These are phyloP conservation scores for Ageneiosus marmoratus DNA, from an alignment of 2,113 vertebrate genomes.

Conservation along the genomic window DNA sequence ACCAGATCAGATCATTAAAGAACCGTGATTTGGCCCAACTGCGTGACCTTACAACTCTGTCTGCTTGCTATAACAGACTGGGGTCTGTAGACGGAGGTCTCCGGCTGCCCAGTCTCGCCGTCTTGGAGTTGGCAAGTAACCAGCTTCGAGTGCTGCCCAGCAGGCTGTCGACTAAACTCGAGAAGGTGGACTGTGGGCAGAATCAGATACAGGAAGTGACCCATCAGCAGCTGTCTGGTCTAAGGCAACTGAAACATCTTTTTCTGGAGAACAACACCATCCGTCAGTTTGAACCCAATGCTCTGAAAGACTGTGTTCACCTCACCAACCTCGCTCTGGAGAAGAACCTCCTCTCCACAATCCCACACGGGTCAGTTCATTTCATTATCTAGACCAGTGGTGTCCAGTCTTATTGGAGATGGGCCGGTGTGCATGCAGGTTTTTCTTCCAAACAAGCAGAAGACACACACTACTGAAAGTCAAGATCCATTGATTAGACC, in stretches of 20 bases:
- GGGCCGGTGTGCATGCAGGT: too few species aligned
- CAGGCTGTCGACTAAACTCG: conserved; percentile 68
- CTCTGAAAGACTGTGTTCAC: conserved; percentile 71
- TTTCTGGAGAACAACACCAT: conserved; percentile 81
- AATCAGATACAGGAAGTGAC: conserved; percentile 76
- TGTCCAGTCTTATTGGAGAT: too few species aligned
- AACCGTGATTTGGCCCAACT: conserved; percentile 74
- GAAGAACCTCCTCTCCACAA: conserved; percentile 76
- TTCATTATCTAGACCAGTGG: background rate
- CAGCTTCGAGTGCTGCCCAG: conserved; percentile 70
- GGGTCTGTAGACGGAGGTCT: conserved; percentile 75
- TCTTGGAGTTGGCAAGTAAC: conserved; percentile 76
- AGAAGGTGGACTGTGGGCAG: conserved; percentile 80
- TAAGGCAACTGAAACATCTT: conserved; percentile 77
- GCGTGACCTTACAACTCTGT: conserved; percentile 73
- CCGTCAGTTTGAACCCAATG: conserved; percentile 71
- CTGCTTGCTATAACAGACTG: conserved; percentile 76
- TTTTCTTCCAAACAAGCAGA: too few species aligned
- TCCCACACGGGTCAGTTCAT: conserved; percentile 71
- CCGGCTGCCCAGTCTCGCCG: conserved; percentile 72
- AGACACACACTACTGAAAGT: too few species aligned
- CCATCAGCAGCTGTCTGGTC: conserved; percentile 69
- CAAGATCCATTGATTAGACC: too few species aligned
- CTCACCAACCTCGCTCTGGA: conserved; percentile 79
- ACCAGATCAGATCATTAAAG: conserved; percentile 71